Evolutionary conservation across 2,888 invertebrate genomes (phyloP), one percentile per base, ranked within the genome.

Genomic region (Eilema sororculum): DNA sequence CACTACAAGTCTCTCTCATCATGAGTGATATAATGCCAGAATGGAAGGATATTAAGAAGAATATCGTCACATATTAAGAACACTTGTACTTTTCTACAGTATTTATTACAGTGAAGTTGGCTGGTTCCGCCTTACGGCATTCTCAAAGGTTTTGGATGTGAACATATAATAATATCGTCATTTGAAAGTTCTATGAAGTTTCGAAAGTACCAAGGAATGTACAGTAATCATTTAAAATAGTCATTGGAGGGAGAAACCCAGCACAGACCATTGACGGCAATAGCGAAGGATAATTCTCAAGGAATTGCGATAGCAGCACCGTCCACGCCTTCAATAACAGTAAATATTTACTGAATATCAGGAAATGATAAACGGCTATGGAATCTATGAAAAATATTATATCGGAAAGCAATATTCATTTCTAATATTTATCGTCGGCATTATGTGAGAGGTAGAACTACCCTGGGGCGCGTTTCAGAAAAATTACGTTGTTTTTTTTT

Each of bases 341-440:
- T 52, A 52, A 52, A 20, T 52, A 52, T 52, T 52, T 52, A 52
- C 9, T 52, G 52, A 52, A n/a, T n/a, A 52, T n/a, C 52, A n/a
- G n/a, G n/a, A 52, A 52, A 52, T 52, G 52, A 52, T 52, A 52
- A n/a, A 52, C 8, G 20, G n/a, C 5, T 52, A 52, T 52, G 52
- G 52, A 52, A 52, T n/a, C n/a, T n/a, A n/a, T n/a, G 52, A 52
- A 52, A 52, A 52, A 52, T 52, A 52, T 52, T 52, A 8, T 9
- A 52, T 52, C 20, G 52, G 52, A 52, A 52, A 52, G n/a, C 52
- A 52, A 52, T 52, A 52, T 52, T 52, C 52, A 52, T 52, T 52
- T 52, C 9, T 52, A n/a, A n/a, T 52, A 52, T 46, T 20, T 46
- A 41, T 41, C 41, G 46, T 46, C 46, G 46, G 1, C 16, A 41